Evolutionary conservation across 2,797 vertebrate genomes (phyloP).

Genomic region (Gastrophryne carolinensis): DNA sequence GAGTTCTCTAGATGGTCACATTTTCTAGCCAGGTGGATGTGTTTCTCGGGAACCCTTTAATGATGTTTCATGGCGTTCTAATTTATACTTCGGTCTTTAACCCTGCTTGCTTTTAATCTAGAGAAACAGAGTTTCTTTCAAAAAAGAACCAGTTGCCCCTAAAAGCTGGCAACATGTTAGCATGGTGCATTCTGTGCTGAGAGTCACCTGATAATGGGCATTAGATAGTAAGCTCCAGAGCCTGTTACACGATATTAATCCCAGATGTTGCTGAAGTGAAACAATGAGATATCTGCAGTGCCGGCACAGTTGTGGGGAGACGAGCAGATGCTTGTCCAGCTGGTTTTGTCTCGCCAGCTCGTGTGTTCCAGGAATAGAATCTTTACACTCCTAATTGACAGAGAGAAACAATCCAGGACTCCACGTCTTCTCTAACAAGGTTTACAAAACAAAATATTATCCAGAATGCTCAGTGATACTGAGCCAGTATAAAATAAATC

Average conservation of each 20-base stretch:
- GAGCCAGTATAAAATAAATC: too few relatives aligned
- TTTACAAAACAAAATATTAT: not conserved
- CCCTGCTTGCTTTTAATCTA: too few relatives aligned
- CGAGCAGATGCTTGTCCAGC: conserved; percentile 38
- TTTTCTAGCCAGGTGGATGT: too few relatives aligned
- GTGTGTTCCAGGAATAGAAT: conserved; percentile 28
- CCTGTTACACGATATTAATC: conserved; percentile 14
- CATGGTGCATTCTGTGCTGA: not conserved
- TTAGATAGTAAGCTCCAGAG: too few relatives aligned
- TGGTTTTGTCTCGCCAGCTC: conserved; percentile 16
- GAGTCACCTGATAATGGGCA: conserved; percentile 15
- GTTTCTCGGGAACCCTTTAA: too few relatives aligned
- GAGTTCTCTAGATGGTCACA: too few relatives aligned
- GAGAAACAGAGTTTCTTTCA: too few relatives aligned
- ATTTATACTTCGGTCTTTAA: too few relatives aligned
- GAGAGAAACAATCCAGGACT: conserved; percentile 25
- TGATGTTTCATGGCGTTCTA: too few relatives aligned
- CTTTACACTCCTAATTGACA: conserved; percentile 26
- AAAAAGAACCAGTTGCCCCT: not conserved
- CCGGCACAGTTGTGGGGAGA: not conserved
- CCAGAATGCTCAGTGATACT: not conserved
- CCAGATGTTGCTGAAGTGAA: conserved; percentile 27
- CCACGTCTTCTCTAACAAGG: conserved; percentile 3
- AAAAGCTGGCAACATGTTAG: not conserved
- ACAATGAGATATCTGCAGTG: not conserved